These are phyloP conservation scores for Meandrina meandrites DNA, from an alignment of 92 coral and sea anemone species.

Conservation along the genomic window DNA sequence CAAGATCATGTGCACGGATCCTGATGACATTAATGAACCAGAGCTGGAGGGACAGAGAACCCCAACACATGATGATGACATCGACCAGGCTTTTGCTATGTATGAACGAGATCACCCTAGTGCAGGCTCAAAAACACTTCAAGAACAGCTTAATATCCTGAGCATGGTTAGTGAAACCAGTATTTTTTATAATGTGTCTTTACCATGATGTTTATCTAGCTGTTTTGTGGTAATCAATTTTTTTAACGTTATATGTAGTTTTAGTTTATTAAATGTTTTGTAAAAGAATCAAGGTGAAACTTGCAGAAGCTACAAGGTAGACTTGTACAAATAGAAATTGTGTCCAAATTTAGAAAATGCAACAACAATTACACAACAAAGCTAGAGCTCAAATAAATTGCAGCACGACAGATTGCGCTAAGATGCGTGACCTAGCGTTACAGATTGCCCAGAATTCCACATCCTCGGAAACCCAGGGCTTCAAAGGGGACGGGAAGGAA, in stretches of 20 bases:
- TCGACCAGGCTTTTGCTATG: slow-evolving; percentile 85
- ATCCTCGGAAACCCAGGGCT: too few relatives aligned
- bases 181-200: neutral
- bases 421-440: too few relatives aligned
- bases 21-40: slow-evolving; percentile 30
- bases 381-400: too few relatives aligned
- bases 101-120: slow-evolving; percentile 59
- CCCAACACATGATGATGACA: slow-evolving; percentile 46
- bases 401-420: neutral
- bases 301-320: neutral
- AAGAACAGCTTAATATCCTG: slow-evolving; percentile 34
- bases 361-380: too few relatives aligned
- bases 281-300: neutral
- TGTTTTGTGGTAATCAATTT: neutral
- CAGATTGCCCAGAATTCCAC: too few relatives aligned
- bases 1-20: neutral
- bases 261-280: too few relatives aligned
- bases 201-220: neutral
- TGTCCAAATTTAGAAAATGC: too few relatives aligned
- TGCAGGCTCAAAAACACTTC: neutral
- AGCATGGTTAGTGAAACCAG: slow-evolving; percentile 29
- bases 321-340: too few relatives aligned
- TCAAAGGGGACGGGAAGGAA: too few relatives aligned
- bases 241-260: too few relatives aligned
- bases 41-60: slow-evolving; percentile 16